Evolutionary conservation across 2,113 vertebrate genomes (phyloP), one percentile per base, ranked within the genome.

Genomic region (Paramisgurnus dabryanus): DNA sequence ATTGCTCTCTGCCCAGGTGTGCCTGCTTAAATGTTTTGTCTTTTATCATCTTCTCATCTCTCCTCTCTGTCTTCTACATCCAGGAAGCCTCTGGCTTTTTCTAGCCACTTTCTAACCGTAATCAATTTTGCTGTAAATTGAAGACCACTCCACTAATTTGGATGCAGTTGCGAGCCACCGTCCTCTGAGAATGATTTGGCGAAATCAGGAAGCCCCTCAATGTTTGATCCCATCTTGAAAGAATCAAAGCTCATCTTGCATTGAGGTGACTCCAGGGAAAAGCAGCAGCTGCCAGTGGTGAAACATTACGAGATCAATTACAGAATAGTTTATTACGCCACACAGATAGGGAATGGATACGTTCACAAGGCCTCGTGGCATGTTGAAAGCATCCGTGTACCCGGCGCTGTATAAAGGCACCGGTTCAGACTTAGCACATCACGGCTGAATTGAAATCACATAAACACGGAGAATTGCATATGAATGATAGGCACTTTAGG

Each of bases 1-100:
- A 99, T 99, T 90, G 98, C 98, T 83, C 95, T 99, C 75, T 99
- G 98, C 83, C 98, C 98, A 93, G 97, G 98, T 99, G 27, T 49
- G 87, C 79, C 41, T 4, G 43, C 49, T 49, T 75, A 22, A 47
- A 17, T 57, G 12, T 15, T 57, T 57, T 27, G 11, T 45, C 22
- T 40, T 49, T 15, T 41, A n/a, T 55, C 17, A 60, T 45, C 13
- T 63, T n/a, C 9, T 18, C 2, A 1, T n/a, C 67, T 66, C 17
- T 10, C 13, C 53, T n/a, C 27, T 43, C 18, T 27, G 11, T 53
- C 13, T 47, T 41, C 17, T 17, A 27, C 60, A 76, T 67, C n/a
- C 47, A 50, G 41, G 63, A 34, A 67, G 72, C 60, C 27, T 18
- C n/a, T 68, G n/a, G 15, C 49, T 47, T 76, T 43, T 67, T 71